phyloP scores from a whole-genome alignment of 1,140 invertebrate species.

The Nasonia giraulti region DNA sequence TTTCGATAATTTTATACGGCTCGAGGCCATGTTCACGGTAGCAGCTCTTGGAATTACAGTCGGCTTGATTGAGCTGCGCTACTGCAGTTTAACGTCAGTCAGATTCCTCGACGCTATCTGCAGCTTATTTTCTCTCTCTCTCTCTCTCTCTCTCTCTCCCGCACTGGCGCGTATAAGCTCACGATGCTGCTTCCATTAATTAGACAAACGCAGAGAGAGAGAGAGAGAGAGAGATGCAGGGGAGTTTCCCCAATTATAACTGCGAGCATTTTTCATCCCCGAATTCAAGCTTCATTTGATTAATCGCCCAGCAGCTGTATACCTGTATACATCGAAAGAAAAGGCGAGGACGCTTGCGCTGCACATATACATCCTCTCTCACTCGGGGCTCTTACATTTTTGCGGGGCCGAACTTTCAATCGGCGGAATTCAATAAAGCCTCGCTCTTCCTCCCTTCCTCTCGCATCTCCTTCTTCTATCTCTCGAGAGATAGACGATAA shows the following conservation, averaged over 20 bases:
- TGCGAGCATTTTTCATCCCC: background rate
- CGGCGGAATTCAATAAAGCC: conserved; percentile 55
- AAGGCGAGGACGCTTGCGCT: background rate
- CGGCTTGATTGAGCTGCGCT: background rate
- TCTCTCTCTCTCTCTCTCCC: too few species aligned
- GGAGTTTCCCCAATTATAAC: background rate
- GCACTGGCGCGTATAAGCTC: background rate
- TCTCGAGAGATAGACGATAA: conserved; percentile 43
- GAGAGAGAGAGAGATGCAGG: background rate
- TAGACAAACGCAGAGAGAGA: background rate
- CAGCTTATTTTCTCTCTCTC: background rate
- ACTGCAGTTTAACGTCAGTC: background rate
- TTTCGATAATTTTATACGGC: background rate
- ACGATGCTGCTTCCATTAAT: background rate
- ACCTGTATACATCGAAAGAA: too few species aligned
- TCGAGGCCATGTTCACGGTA: background rate
- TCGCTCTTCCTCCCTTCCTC: conserved; percentile 47
- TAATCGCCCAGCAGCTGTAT: background rate
- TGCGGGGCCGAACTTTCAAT: conserved; percentile 53
- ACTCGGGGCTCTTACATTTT: conserved; percentile 36
- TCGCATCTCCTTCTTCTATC: conserved; percentile 27
- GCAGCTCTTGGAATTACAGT: background rate
- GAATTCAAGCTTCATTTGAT: background rate
- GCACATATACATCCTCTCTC: background rate
- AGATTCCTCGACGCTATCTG: background rate